Evolutionary conservation across 2,113 vertebrate genomes (phyloP), one percentile per base, ranked within the genome.

Genomic region (Cochlearius cochlearius): DNA sequence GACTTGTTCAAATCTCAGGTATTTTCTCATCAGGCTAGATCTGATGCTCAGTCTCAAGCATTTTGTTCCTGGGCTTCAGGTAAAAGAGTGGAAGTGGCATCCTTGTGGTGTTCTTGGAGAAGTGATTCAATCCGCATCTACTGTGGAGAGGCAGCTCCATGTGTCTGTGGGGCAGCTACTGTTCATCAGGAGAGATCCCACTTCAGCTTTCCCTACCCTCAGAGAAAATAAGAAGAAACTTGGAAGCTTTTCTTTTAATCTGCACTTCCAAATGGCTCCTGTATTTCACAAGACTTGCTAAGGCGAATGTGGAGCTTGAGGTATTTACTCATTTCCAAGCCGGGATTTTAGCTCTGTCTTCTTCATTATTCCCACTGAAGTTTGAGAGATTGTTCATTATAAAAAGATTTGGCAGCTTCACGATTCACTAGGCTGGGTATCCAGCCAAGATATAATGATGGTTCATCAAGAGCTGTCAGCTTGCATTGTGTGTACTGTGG

Each of bases 401-500:
- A 88, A 96, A 95, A 93, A 92, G 90, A 52, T 90, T 93, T 96
- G 96, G 95, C 86, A 95, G 92, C 85, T 97, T 95, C 68, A 89
- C 94, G 88, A 93, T 75, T 96, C 95, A 82, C 60, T 96, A 49
- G 88, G 60, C 91, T 96, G 94, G 76, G 56, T 95, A 87, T 91
- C 73, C 88, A 96, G 88, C 94, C 92, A 95, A 95, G 92, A 95
- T 87, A 52, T 94, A 96, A 96, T 96, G 96, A 94, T 94, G 95
- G 91, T 91, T 94, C 94, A 91, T 95, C 95, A 95, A 75, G 66
- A 94, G 36, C 92, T 94, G 95, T 95, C 94, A 94, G 39, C 15
- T 92, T 95, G 27, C 45, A 82, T 94, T 68, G 88, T 41, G 11
- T 64, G 30, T 88, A 32, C 49, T 68, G 73, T 11, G 55, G 20